Conservation (phyloP, 2,888 invertebrate genomes). For the Xanthia togata region DNA sequence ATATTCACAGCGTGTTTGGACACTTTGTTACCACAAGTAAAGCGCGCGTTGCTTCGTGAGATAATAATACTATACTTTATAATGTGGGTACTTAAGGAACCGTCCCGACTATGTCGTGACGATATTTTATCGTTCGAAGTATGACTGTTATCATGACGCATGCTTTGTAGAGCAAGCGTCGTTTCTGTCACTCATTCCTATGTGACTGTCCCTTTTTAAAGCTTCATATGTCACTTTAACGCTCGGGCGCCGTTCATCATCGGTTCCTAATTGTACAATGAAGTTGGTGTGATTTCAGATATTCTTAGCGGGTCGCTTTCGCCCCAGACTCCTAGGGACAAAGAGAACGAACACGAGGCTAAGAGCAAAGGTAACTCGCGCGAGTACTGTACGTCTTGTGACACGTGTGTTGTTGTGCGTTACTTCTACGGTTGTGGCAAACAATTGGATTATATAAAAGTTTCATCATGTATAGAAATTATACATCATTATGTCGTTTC, state of each 20-base stretch:
- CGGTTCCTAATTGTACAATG: conserved; percentile 49
- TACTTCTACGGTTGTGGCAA: conserved; percentile 74
- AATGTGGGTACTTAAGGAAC: too few species aligned
- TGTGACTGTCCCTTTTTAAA: not conserved
- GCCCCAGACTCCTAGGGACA: conserved; percentile 91
- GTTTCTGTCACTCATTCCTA: not conserved
- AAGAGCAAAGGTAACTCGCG: conserved; percentile 93
- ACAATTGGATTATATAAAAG: conserved; percentile 32
- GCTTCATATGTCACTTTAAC: not conserved
- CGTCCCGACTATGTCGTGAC: too few species aligned
- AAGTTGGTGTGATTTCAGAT: conserved; percentile 91
- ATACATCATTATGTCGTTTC: too few species aligned
- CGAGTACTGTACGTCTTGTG: conserved; percentile 69
- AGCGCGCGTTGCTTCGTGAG: not conserved
- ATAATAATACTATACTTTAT: too few species aligned
- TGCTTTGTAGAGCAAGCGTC: not conserved
- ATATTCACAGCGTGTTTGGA: too few species aligned
- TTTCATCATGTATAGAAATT: too few species aligned
- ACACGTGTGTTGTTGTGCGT: conserved; percentile 72
- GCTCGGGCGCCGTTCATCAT: not conserved
- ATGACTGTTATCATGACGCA: too few species aligned
- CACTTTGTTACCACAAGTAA: too few species aligned
- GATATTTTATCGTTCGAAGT: too few species aligned
- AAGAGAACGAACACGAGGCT: conserved; percentile 94
- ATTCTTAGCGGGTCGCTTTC: conserved; percentile 94